phyloP scores from a whole-genome alignment of 1,140 invertebrate genomes.

The Meloidogyne exigua region DNA sequence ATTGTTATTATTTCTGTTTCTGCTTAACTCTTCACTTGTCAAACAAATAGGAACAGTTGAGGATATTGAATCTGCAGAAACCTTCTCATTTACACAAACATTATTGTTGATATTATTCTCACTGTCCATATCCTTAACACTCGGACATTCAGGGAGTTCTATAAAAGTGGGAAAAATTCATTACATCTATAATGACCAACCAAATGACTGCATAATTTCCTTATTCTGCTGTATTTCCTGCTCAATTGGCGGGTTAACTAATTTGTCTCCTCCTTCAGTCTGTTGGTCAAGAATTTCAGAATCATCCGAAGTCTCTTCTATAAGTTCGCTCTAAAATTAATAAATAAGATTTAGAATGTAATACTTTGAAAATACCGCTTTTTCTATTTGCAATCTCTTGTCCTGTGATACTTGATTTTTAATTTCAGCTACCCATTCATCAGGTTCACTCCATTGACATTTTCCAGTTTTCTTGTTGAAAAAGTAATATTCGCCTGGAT shows the following conservation, averaged over 20 bases:
- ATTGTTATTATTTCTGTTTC: neutral
- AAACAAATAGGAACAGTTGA: neutral
- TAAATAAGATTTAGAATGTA: neutral
- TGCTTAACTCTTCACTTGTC: neutral
- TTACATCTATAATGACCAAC: neutral
- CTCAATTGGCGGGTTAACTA: neutral
- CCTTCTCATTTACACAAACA: neutral
- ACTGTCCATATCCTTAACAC: too few relatives aligned
- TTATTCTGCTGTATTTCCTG: neutral
- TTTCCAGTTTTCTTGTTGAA: neutral
- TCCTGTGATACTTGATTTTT: neutral
- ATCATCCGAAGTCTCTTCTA: too few relatives aligned
- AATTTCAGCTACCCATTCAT: neutral
- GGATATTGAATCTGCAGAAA: neutral
- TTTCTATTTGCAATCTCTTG: neutral
- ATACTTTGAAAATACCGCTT: neutral
- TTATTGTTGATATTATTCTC: too few relatives aligned
- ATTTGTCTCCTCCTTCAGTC: neutral
- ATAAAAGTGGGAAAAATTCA: neutral
- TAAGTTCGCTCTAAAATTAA: too few relatives aligned
- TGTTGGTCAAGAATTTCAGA: neutral
- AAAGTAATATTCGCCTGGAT: neutral
- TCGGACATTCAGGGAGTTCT: too few relatives aligned
- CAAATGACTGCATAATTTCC: neutral
- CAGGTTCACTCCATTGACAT: neutral